Percentiles rank a stretch among this genome's conserved stretches.
phyloP scores from a whole-genome alignment of 2,113 vertebrate genomes.

The Lamprotornis superbus region DNA sequence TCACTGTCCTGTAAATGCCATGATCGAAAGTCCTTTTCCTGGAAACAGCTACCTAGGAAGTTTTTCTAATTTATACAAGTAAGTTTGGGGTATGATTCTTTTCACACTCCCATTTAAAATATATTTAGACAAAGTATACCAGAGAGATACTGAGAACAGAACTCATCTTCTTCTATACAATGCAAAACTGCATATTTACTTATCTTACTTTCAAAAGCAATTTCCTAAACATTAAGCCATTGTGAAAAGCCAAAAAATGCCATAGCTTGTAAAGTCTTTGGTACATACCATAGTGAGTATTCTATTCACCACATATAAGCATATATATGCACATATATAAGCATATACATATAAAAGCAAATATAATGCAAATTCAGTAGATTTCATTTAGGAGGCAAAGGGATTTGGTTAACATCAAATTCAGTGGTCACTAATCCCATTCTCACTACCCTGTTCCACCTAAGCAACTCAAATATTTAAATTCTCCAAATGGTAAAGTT shows the following conservation, averaged over 20 bases:
- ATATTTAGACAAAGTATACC: background rate
- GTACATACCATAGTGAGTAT: background rate
- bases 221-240: background rate
- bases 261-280: background rate
- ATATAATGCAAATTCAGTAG: background rate
- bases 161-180: background rate
- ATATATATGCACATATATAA: too few relatives aligned
- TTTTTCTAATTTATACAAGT: background rate
- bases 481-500: slow-evolving; percentile 30
- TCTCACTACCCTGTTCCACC: background rate
- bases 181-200: background rate
- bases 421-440: slow-evolving; percentile 3
- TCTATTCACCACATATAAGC: background rate
- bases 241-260: background rate
- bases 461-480: slow-evolving; percentile 41
- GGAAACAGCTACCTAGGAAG: background rate
- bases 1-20: background rate
- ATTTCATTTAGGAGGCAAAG: background rate
- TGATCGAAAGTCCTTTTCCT: background rate
- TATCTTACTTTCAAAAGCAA: background rate
- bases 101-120: background rate
- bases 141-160: background rate
- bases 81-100: background rate
- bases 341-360: background rate
- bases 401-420: slow-evolving; percentile 18